phyloP scores from a whole-genome alignment of 30 jellyfish, hydroid and myxozoan species.

The Sanderia malayensis region DNA sequence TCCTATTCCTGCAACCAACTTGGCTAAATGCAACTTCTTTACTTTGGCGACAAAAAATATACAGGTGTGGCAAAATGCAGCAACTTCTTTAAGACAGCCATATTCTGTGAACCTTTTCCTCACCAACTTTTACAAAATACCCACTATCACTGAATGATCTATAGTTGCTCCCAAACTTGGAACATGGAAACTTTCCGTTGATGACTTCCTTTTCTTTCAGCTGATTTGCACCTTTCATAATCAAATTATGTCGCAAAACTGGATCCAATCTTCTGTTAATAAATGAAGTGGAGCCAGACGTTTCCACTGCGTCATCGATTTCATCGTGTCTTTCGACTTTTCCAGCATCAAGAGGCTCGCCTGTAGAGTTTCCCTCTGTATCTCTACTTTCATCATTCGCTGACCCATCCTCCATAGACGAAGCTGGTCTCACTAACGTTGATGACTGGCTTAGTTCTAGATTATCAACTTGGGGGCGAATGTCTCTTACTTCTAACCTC shows the following conservation, averaged over 20 bases:
- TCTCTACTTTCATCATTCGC: slow-evolving; percentile 3
- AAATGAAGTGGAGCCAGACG: neutral
- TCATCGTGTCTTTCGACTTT: slow-evolving; percentile 1
- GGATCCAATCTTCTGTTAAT: neutral
- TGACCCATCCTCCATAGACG: neutral
- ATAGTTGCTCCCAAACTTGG: neutral
- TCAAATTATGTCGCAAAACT: slow-evolving; percentile 6
- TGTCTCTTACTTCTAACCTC: too few relatives aligned
- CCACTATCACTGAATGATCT: slow-evolving; percentile 22
- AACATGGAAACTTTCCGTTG: neutral
- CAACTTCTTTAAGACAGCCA: slow-evolving; percentile 7
- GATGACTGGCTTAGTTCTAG: too few relatives aligned
- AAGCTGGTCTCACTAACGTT: too few relatives aligned
- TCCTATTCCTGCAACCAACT: neutral
- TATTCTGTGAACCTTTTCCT: neutral
- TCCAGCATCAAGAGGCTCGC: slow-evolving; percentile 2
- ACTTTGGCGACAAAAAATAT: neutral
- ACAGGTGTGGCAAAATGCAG: slow-evolving; percentile 20
- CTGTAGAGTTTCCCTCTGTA: neutral
- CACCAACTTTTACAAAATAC: slow-evolving; percentile 8
- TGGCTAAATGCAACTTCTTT: neutral
- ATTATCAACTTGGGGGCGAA: too few relatives aligned
- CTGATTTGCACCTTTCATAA: slow-evolving; percentile 28
- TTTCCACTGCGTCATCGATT: neutral
- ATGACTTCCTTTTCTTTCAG: slow-evolving; percentile 10